Base-by-base conservation (phyloP, 1,140 invertebrate genomes). In the Helicoverpa armigera region DNA sequence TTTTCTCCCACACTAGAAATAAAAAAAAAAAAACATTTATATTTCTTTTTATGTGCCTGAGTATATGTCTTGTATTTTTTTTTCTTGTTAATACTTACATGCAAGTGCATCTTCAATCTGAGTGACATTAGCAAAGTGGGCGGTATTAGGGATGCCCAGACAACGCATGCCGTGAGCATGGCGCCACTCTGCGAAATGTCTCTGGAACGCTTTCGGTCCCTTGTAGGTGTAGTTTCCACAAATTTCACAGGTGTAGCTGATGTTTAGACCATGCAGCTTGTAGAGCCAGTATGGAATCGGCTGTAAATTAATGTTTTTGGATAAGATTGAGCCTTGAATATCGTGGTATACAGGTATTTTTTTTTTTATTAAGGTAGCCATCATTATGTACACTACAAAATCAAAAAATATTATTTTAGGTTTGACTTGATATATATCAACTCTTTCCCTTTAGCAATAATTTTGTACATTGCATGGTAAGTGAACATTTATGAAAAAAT, bases 141-240 rank as follows among this genome's bases (percentile, higher is more conserved):
- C 99, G 0, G 99, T 99, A 94, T 99, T 99, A 0, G 99, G 99
- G 88, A 99, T 99, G 9, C 99, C 99, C 2, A 99, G 96, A 95
- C 99, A 99, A 7, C 99, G 95, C 99, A 99, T 99, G 16, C 99
- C 99, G 95, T 99, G 99, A 48, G 99, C 99, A 95, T 99, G 99
- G 73, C 99, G 96, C 99, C 99, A 99, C 95, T 99, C 99, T 2
- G 99, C 99, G 96, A 99, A 99, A 95, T 99, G 99, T 72, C 98
- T 96, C 93, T 99, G 99, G 93, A 99, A 99, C n/a, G 99, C 99
- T 95, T 99, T 99, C 0, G 99, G 99, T 1, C 99, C 99, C 95
- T 99, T 99, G 95, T 99, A 99, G 0, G 98, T 98, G 88, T 98
- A 99, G 95, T 99, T 99, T n/a, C 99, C 99, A 95, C 99, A 99